phyloP scores from a whole-genome alignment of 2,797 vertebrate genomes.

The Numenius phaeopus region DNA sequence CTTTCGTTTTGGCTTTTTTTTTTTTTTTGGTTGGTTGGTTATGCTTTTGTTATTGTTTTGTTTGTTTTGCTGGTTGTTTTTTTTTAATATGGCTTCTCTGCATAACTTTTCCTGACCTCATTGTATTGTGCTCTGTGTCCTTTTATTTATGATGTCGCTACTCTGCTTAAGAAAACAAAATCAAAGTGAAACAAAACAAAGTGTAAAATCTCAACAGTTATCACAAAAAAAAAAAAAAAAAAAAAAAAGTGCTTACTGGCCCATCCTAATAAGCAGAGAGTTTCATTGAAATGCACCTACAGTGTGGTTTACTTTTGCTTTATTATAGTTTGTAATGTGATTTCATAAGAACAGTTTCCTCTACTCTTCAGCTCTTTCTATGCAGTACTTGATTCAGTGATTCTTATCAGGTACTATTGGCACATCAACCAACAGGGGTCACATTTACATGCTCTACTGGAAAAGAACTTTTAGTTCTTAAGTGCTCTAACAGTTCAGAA shows the following conservation, averaged over 20 bases:
- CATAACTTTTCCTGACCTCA: background rate
- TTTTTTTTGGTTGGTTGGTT: background rate
- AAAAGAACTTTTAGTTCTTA: slow-evolving; percentile 75
- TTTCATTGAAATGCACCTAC: background rate
- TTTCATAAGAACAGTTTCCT: background rate
- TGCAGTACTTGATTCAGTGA: slow-evolving; percentile 37
- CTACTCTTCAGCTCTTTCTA: background rate
- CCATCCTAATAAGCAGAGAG: background rate
- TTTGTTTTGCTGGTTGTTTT: background rate
- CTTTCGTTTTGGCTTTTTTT: accelerated
- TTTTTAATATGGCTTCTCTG: background rate
- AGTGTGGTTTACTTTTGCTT: background rate
- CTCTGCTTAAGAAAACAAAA: background rate
- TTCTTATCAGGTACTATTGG: slow-evolving; percentile 68
- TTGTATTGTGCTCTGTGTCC: background rate
- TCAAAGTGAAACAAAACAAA: background rate
- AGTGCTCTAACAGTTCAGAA: slow-evolving; percentile 70
- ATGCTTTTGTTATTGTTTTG: background rate
- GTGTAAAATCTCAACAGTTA: background rate
- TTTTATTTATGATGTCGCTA: background rate
- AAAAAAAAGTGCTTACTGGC: background rate
- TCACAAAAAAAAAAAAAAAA: background rate
- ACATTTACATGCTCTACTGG: slow-evolving; percentile 75
- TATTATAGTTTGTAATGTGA: background rate
- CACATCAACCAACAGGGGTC: slow-evolving; percentile 69